These are phyloP conservation scores for Macaria liturata DNA, from an alignment of 2,888 invertebrate species.

Conservation along the genomic window DNA sequence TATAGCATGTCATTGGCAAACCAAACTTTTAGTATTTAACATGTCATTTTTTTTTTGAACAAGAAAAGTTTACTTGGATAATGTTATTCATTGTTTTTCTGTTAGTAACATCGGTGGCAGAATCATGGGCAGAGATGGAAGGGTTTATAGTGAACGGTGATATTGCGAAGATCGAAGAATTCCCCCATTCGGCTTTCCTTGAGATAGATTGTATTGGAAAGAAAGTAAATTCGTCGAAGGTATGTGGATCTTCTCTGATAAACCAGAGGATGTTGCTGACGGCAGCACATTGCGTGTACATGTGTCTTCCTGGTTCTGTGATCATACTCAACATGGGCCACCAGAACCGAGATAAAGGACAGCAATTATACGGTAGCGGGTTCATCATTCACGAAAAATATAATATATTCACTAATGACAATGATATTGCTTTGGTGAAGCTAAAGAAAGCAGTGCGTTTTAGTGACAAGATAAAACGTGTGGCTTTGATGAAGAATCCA, in stretches of 20 bases:
- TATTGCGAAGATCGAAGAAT: too few relatives aligned
- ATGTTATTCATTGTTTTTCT: too few relatives aligned
- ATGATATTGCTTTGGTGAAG: constrained; percentile 38
- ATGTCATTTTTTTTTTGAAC: too few relatives aligned
- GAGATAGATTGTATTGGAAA: too few relatives aligned
- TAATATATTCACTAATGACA: fast-evolving
- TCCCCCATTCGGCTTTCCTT: too few relatives aligned
- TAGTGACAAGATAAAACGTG: constrained; percentile 22
- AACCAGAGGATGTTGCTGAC: constrained; percentile 45
- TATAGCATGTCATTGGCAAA: too few relatives aligned
- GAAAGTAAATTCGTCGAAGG: not conserved
- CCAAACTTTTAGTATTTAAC: too few relatives aligned
- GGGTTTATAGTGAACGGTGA: too few relatives aligned
- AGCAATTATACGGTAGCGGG: not conserved
- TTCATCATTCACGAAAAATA: constrained; percentile 29
- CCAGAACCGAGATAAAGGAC: constrained; percentile 13
- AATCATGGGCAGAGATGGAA: too few relatives aligned
- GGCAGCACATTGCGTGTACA: constrained; percentile 45
- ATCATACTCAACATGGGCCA: constrained; percentile 30
- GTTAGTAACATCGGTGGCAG: too few relatives aligned
- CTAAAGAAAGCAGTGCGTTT: constrained; percentile 25
- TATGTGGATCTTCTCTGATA: constrained; percentile 40
- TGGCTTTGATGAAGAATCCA: constrained; percentile 35
- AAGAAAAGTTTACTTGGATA: too few relatives aligned
- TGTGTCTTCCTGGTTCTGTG: not conserved